Evolutionary conservation across 2,888 invertebrate genomes (phyloP).

Genomic region (Gymnocheta viridis): DNA sequence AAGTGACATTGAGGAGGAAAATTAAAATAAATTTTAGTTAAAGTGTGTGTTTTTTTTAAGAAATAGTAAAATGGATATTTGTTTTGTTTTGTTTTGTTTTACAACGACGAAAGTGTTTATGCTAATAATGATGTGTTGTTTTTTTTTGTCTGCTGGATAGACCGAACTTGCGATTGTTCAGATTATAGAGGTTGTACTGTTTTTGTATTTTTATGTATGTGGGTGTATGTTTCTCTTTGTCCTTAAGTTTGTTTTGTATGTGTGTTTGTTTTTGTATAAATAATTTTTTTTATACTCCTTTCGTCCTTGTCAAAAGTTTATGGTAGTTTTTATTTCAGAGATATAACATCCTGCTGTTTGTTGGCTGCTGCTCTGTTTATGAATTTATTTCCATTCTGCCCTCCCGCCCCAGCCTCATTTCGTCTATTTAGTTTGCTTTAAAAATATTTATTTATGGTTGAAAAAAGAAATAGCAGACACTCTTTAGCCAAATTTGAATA

Average conservation of each 20-base stretch:
- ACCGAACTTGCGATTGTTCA: no score
- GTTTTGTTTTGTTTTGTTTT: no score
- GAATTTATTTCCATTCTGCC: background rate
- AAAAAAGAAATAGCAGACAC: background rate
- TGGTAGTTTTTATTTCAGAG: constrained; percentile 34
- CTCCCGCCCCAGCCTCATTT: constrained; percentile 20
- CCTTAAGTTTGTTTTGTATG: constrained; percentile 1
- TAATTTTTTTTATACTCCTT: background rate
- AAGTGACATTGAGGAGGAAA: no score
- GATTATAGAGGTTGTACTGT: background rate
- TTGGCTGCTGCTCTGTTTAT: constrained; percentile 8
- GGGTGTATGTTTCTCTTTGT: background rate
- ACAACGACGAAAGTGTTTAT: no score
- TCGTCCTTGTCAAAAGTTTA: constrained; percentile 53
- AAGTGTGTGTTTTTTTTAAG: no score
- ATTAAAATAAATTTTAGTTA: no score
- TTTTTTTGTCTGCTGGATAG: no score
- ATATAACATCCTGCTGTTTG: constrained; percentile 48
- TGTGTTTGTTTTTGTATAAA: background rate
- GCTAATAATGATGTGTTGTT: no score
- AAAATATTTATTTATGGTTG: constrained; percentile 41
- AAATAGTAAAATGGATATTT: no score
- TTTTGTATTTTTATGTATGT: background rate
- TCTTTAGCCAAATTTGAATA: background rate
- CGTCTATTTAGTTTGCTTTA: constrained; percentile 40